Conservation (phyloP, 2,797 vertebrate species). For the Sebastes flavidus region DNA sequence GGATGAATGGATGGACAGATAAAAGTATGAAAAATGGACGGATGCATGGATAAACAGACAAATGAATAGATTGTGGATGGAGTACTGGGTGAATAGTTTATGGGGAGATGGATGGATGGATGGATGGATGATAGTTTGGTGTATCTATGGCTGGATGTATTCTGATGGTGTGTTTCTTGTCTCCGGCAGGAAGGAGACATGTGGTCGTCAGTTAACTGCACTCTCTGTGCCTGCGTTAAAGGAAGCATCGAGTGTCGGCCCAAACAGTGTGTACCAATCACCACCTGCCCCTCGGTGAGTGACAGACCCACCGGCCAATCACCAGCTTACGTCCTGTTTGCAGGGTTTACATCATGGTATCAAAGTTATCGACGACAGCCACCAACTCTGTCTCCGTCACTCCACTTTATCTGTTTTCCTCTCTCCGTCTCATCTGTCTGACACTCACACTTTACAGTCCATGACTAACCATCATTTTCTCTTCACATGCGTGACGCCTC, state of each 20-base stretch:
- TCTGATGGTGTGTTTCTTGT: neutral
- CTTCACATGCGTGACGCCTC: constrained; percentile 27
- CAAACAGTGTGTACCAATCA: constrained; percentile 93
- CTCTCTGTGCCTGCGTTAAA: constrained; percentile 92
- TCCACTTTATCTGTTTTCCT: neutral
- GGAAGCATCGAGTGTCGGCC: constrained; percentile 91
- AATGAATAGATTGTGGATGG: neutral
- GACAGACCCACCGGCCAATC: constrained; percentile 24
- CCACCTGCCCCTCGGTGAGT: constrained; percentile 90
- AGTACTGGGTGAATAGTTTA: neutral
- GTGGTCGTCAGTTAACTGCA: constrained; percentile 96
- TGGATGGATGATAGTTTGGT: neutral
- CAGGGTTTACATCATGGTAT: neutral
- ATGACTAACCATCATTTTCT: constrained; percentile 40
- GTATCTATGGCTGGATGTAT: neutral
- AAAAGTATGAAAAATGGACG: neutral
- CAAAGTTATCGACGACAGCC: neutral
- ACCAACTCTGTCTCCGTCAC: neutral
- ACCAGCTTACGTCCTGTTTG: neutral
- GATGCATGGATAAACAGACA: neutral
- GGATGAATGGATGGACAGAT: neutral
- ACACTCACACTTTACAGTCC: constrained; percentile 30
- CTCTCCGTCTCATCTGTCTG: neutral
- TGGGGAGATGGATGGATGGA: neutral
- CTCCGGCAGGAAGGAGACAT: constrained; percentile 91